Percentiles rank a stretch among this genome's conserved stretches.
phyloP scores from a whole-genome alignment of 37 sponge, comb jelly and placozoan species.

The Mnemiopsis leidyi region DNA sequence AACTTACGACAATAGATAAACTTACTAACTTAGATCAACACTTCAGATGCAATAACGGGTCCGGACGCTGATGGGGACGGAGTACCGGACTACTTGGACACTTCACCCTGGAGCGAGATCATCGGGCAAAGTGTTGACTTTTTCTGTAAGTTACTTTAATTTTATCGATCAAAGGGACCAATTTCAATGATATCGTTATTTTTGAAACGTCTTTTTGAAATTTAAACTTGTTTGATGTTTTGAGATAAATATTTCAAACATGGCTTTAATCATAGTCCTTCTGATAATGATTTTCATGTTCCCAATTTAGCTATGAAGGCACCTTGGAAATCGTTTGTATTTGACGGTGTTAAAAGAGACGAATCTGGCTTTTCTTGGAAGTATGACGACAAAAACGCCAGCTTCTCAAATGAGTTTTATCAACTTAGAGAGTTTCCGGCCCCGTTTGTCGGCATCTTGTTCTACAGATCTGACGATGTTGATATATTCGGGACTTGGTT shows the following conservation, averaged over 20 bases:
- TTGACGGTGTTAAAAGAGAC: not conserved
- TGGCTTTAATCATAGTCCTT: too few species aligned
- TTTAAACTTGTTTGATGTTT: too few species aligned
- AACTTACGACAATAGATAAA: too few species aligned
- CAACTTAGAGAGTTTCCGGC: not conserved
- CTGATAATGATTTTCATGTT: too few species aligned
- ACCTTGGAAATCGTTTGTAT: not conserved
- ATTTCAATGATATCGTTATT: too few species aligned
- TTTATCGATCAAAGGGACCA: too few species aligned
- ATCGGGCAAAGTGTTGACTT: slow-evolving; percentile 25
- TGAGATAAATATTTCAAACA: too few species aligned
- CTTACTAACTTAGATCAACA: not conserved
- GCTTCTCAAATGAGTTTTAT: slow-evolving; percentile 35
- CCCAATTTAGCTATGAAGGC: not conserved
- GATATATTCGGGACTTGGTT: slow-evolving; percentile 43
- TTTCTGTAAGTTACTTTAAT: slow-evolving; percentile 42
- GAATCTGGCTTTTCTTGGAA: not conserved
- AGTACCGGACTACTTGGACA: slow-evolving; percentile 36
- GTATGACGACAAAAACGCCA: not conserved
- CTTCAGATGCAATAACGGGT: not conserved
- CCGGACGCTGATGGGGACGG: slow-evolving; percentile 43
- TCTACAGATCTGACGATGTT: not conserved
- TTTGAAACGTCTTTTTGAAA: too few species aligned
- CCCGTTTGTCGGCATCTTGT: slow-evolving; percentile 23
- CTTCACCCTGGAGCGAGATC: not conserved